A percentile compares a stretch with the other conserved stretches of the same genome.
Conservation (phyloP, 2,888 invertebrate genomes). For the Choreutis nemorana region DNA sequence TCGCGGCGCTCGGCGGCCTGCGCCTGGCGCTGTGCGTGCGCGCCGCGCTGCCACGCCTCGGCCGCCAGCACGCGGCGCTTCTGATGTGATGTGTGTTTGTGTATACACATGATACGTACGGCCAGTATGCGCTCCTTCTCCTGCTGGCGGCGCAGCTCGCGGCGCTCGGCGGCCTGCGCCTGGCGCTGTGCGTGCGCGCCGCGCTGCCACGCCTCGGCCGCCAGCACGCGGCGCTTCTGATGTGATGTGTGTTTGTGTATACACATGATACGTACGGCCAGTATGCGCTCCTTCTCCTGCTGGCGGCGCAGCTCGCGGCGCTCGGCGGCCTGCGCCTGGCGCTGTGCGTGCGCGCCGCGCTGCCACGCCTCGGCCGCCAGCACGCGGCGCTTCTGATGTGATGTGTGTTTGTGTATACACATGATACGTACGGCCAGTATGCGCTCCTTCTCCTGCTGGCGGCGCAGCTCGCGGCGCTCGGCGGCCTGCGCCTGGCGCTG, state of each 20-base stretch:
- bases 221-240: slow-evolving; percentile 92
- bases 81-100: too few relatives aligned
- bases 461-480: slow-evolving; percentile 88
- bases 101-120: slow-evolving; percentile 44
- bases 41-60: slow-evolving; percentile 92
- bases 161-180: slow-evolving; percentile 91
- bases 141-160: slow-evolving; percentile 91
- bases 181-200: slow-evolving; percentile 96
- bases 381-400: slow-evolving; percentile 92
- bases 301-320: slow-evolving; percentile 92
- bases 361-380: slow-evolving; percentile 93
- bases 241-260: too few relatives aligned
- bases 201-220: slow-evolving; percentile 93
- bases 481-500: slow-evolving; percentile 97
- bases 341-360: slow-evolving; percentile 93
- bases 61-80: slow-evolving; percentile 93
- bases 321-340: slow-evolving; percentile 95
- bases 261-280: slow-evolving; percentile 69
- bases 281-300: slow-evolving; percentile 91
- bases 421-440: slow-evolving; percentile 74
- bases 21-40: slow-evolving; percentile 96
- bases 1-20: slow-evolving; percentile 93
- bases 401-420: too few relatives aligned
- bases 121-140: slow-evolving; percentile 94
- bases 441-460: slow-evolving; percentile 92